These are phyloP conservation scores for Phasianus colchicus DNA, from an alignment of 2,113 vertebrate genomes.

Conservation along the genomic window DNA sequence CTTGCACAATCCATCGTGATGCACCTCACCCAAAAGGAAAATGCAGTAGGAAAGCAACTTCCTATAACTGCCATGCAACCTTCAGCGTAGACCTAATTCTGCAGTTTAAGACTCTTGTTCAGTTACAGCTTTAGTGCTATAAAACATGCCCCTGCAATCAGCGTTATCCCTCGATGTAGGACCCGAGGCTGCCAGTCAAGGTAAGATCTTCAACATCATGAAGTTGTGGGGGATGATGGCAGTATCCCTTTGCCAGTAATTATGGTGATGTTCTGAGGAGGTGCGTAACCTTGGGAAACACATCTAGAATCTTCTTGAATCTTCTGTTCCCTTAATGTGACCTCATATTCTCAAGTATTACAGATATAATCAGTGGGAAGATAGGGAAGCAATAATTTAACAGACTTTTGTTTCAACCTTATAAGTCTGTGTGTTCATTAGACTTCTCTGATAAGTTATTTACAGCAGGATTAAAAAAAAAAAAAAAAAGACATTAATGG, in stretches of 20 bases:
- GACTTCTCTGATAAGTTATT: neutral
- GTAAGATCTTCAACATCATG: constrained; percentile 24
- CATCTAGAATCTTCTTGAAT: neutral
- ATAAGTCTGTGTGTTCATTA: neutral
- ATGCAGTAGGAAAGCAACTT: neutral
- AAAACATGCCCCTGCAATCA: constrained; percentile 37
- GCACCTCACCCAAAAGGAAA: constrained; percentile 3
- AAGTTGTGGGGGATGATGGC: neutral
- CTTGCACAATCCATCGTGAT: constrained; percentile 5
- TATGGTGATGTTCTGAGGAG: neutral
- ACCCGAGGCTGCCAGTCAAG: neutral
- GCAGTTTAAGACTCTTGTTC: neutral
- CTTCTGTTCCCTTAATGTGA: neutral
- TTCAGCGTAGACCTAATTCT: neutral
- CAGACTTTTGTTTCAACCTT: neutral
- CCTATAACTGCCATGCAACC: neutral
- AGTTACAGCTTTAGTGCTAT: neutral
- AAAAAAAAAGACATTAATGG: neutral
- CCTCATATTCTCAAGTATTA: neutral
- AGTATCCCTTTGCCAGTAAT: neutral
- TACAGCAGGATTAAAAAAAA: neutral
- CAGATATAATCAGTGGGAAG: neutral
- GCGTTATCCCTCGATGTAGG: neutral
- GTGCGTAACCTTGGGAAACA: neutral
- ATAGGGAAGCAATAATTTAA: neutral